Evolutionary conservation across 2,113 vertebrate species (phyloP).

Genomic region (Nesospiza acunhae): DNA sequence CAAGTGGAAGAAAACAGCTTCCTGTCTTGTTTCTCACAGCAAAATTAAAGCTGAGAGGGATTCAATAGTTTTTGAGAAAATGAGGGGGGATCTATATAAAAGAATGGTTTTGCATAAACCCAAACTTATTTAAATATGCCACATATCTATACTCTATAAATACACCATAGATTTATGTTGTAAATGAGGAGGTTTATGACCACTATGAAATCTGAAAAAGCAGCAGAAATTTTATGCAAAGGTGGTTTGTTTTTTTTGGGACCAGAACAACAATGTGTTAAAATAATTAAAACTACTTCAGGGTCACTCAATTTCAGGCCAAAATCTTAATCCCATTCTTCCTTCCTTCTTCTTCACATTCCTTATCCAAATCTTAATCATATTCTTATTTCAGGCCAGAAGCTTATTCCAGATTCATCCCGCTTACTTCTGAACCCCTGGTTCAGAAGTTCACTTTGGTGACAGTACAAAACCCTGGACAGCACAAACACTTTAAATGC

Average conservation of each 20-base stretch:
- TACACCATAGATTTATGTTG: neutral
- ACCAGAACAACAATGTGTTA: neutral
- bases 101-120: neutral
- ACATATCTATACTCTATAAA: neutral
- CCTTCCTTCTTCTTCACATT: neutral
- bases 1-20: neutral
- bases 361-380: neutral
- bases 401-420: neutral
- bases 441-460: neutral
- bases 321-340: neutral
- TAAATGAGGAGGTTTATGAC: neutral
- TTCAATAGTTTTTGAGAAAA: neutral
- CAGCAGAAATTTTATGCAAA: neutral
- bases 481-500: neutral
- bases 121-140: neutral
- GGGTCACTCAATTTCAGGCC: neutral
- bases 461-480: neutral
- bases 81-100: neutral
- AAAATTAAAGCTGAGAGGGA: neutral
- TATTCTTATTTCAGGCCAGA: neutral
- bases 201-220: neutral
- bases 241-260: neutral
- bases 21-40: neutral
- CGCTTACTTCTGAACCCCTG: no score
- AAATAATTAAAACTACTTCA: neutral